Conservation (phyloP, 2,113 vertebrate genomes). For the Notarius quadriscutis region DNA sequence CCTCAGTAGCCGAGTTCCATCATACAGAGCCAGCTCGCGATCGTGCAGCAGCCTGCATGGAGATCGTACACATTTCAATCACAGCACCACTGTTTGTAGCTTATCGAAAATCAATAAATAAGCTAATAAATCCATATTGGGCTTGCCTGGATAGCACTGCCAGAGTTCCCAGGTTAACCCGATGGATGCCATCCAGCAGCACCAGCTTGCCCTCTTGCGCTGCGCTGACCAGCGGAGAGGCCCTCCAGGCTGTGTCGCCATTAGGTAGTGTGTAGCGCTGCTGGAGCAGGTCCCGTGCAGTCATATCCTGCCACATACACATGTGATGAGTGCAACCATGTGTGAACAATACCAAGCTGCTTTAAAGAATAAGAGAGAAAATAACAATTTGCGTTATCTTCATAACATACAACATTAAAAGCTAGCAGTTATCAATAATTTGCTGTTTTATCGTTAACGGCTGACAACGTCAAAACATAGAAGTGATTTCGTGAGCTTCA, state of each 20-base stretch:
- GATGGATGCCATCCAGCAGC: slow-evolving; percentile 90
- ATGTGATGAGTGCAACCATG: background rate
- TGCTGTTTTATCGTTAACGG: background rate
- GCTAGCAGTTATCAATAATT: background rate
- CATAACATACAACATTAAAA: background rate
- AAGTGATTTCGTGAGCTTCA: background rate
- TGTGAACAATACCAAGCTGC: background rate
- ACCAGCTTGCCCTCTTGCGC: slow-evolving; percentile 90
- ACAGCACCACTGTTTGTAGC: background rate
- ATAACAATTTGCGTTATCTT: background rate
- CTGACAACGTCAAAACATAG: background rate
- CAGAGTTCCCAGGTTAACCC: slow-evolving; percentile 89
- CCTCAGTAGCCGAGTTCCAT: slow-evolving; percentile 86
- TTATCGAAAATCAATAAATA: background rate
- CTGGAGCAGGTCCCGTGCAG: slow-evolving; percentile 90
- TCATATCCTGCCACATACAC: slow-evolving; percentile 84
- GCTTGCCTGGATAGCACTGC: slow-evolving; percentile 88
- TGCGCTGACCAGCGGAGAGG: slow-evolving; percentile 85
- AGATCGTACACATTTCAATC: slow-evolving; percentile 6
- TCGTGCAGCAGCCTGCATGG: slow-evolving; percentile 87
- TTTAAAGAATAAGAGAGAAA: background rate
- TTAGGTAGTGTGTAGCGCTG: slow-evolving; percentile 92
- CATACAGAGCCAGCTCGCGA: slow-evolving; percentile 90
- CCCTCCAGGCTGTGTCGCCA: slow-evolving; percentile 94
- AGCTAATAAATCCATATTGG: background rate